A percentile compares a stretch with the other conserved stretches of the same genome.
These are phyloP conservation scores for Procambarus virginalis DNA, from an alignment of 1,140 invertebrate genomes.

Conservation along the genomic window DNA sequence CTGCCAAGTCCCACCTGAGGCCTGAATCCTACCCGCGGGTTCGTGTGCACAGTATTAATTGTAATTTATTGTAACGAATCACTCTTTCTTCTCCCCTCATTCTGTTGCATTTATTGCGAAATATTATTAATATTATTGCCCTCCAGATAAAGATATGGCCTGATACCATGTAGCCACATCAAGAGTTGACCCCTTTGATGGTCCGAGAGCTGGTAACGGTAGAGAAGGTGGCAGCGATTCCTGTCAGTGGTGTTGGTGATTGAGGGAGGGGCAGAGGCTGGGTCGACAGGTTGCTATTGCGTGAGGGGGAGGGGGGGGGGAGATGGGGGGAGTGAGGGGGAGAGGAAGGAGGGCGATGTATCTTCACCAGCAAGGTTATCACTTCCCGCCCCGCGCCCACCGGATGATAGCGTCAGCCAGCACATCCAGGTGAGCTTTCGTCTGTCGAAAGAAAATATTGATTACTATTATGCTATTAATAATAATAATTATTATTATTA, in stretches of 20 bases:
- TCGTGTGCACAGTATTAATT: neutral
- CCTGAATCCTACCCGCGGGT: neutral
- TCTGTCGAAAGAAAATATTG: conserved; percentile 81
- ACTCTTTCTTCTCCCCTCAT: neutral
- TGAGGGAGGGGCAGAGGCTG: neutral
- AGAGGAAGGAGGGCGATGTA: neutral
- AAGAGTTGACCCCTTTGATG: no score
- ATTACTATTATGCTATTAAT: neutral
- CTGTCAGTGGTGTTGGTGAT: neutral
- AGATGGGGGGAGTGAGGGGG: neutral
- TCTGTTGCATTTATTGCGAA: neutral
- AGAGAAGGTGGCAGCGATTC: no score
- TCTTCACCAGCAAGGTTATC: conserved; percentile 26
- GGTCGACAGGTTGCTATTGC: no score
- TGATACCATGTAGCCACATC: no score
- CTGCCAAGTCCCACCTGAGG: neutral
- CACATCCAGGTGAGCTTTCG: conserved; percentile 94
- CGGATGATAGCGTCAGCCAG: conserved; percentile 92
- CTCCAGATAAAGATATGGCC: neutral
- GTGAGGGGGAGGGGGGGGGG: neutral
- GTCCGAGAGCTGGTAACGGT: no score
- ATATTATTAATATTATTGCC: neutral
- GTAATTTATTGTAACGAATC: neutral
- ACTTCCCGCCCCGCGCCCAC: conserved; percentile 88
- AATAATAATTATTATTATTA: neutral